A percentile compares a stretch with the other conserved stretches of the same genome.
Evolutionary conservation across 2,797 vertebrate species (phyloP).

Genomic region (Cygnus olor): DNA sequence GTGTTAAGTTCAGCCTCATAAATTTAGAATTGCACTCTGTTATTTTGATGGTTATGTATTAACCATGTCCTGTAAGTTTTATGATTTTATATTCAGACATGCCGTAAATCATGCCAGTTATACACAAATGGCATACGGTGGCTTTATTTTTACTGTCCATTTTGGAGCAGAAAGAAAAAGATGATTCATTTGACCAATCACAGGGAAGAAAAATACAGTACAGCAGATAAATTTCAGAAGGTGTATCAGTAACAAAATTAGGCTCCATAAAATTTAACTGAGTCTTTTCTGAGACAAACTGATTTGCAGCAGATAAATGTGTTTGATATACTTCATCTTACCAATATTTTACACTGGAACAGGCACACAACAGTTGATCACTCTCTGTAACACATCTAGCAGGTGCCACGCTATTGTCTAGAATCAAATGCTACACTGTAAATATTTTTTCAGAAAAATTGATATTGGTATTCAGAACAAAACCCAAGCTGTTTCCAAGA

Average conservation of each 20-base stretch:
- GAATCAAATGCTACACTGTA: constrained; percentile 24
- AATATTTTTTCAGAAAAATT: neutral
- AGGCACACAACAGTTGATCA: constrained; percentile 17
- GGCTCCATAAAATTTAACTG: constrained; percentile 73
- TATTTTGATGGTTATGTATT: constrained; percentile 85
- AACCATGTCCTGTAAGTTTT: constrained; percentile 86
- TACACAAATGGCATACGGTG: constrained; percentile 64
- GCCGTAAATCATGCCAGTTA: constrained; percentile 85
- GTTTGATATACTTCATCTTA: constrained; percentile 59
- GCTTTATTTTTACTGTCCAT: constrained; percentile 72
- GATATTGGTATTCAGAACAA: neutral
- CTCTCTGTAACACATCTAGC: constrained; percentile 15
- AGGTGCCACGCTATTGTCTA: neutral
- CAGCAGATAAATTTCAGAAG: constrained; percentile 73
- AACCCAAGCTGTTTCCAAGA: neutral
- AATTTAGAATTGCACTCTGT: constrained; percentile 92
- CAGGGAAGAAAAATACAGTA: constrained; percentile 60
- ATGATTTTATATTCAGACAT: constrained; percentile 82
- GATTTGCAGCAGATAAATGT: constrained; percentile 63
- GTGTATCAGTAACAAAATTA: constrained; percentile 69
- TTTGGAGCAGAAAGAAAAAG: constrained; percentile 47
- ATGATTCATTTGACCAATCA: constrained; percentile 68
- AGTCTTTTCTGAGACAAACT: constrained; percentile 67
- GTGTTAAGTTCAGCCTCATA: constrained; percentile 86
- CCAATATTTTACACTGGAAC: constrained; percentile 40